Evolutionary conservation across 2,113 vertebrate genomes (phyloP).

Genomic region (Macrotis lagotis): DNA sequence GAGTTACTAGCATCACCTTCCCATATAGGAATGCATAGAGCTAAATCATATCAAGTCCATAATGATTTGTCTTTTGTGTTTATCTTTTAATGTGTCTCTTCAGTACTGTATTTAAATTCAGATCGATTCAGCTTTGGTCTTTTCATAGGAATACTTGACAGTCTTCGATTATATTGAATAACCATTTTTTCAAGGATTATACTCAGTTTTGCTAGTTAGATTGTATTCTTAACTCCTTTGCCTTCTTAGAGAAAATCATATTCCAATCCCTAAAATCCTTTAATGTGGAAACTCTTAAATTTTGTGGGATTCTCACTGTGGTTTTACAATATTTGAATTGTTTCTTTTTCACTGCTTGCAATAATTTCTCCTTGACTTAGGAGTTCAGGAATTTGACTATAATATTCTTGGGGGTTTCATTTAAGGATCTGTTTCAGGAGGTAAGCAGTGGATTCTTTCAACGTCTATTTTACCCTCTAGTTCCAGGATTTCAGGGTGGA

Average conservation of each 20-base stretch:
- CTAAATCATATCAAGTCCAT: neutral
- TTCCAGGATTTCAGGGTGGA: neutral
- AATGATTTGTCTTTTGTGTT: neutral
- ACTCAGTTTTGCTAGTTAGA: neutral
- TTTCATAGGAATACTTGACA: neutral
- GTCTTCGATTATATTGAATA: neutral
- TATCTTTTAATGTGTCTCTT: neutral
- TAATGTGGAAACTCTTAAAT: neutral
- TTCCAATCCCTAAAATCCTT: neutral
- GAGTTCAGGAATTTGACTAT: neutral
- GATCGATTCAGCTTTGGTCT: neutral
- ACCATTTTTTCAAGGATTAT: neutral
- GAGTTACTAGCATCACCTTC: neutral
- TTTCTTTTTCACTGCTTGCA: neutral
- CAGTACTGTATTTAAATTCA: neutral
- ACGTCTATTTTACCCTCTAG: neutral
- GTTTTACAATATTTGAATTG: neutral
- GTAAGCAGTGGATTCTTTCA: neutral
- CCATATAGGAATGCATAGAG: neutral
- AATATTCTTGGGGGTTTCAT: neutral
- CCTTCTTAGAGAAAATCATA: neutral
- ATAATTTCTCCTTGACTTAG: neutral
- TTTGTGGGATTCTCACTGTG: neutral
- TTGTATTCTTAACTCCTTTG: neutral
- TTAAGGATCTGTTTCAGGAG: neutral